Base-by-base conservation (phyloP, 2,888 invertebrate genomes). In the Habroteleia sp. region DNA sequence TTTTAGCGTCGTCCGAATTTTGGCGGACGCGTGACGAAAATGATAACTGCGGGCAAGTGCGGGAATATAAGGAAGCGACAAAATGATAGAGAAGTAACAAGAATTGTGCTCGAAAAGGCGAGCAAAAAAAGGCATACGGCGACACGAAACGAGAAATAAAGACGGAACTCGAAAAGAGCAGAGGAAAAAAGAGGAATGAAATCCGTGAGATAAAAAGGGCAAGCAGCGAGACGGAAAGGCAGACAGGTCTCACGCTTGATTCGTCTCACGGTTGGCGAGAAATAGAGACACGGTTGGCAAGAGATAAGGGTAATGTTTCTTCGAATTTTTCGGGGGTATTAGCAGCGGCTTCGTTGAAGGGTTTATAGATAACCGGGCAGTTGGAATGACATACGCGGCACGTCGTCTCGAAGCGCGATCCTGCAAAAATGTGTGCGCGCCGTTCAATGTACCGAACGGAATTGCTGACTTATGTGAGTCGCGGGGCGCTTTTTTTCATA, bases 401-500 rank as follows among this genome's bases (percentile, higher is more conserved):
- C 79, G 83, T 82, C 83, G 56, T 39, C 44, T 82, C 37, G 77
- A 33, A 23, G 31, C 39, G 46, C 65, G 46, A 48, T 33, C 44
- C 52, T 58, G 63, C 50, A 29, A 69, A 60, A 23, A 71, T 65
- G 76, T 75, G 41, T 48, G 80, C 80, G 62, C 77, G 80, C 82
- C 84, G 81, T 84, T 87, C 87, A 88, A 88, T 88, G 88, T 88
- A 86, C 82, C 84, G 84, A 84, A 87, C 82, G 82, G 86, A 88
- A 88, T 88, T 85, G 87, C 88, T 88, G 88, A 88, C 88, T 87
- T 88, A 88, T 87, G n/a, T n/a, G 87, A 85, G 80, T 84, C 83
- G 62, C 66, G 52, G 44, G 79, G 79, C 84, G 84, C 83, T 84
- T 82, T 84, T 83, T 85, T 85, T 85, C 83, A 84, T 84, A 85